Conservation (phyloP, 2,888 invertebrate genomes). For the Epirrhoe tristata region DNA sequence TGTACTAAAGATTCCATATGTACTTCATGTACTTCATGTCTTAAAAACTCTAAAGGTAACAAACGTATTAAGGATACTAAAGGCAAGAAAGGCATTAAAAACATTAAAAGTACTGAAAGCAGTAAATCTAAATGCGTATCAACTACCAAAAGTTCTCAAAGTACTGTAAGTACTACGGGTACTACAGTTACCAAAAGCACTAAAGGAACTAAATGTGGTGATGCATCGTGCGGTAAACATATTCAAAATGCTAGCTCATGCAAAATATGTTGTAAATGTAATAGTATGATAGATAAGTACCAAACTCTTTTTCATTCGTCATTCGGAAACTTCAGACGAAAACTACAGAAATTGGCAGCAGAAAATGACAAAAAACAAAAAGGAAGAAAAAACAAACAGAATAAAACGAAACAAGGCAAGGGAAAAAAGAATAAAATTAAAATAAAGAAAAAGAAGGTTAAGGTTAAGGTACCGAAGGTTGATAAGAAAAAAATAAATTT, state of each 20-base stretch:
- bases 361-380: not conserved
- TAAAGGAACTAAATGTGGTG: conserved; percentile 8
- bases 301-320: conserved; percentile 28
- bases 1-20: too few relatives aligned
- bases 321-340: conserved; percentile 14
- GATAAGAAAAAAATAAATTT: not conserved
- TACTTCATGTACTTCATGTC: not conserved
- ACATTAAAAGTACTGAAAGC: too few relatives aligned
- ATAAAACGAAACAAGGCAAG: not conserved
- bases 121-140: too few relatives aligned
- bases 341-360: not conserved
- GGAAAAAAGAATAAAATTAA: not conserved
- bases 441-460: not conserved
- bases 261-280: conserved; percentile 26
- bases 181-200: not conserved
- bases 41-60: too few relatives aligned
- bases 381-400: not conserved
- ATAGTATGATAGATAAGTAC: conserved; percentile 13
- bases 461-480: not conserved
- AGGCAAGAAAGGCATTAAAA: too few relatives aligned
- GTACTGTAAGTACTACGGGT: not conserved
- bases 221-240: conserved; percentile 11
- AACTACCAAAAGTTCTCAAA: not conserved
- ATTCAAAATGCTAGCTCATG: conserved; percentile 2
- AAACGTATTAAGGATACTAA: too few relatives aligned